These are phyloP conservation scores for Empis livida DNA, from an alignment of 2,888 invertebrate genomes.

Conservation along the genomic window DNA sequence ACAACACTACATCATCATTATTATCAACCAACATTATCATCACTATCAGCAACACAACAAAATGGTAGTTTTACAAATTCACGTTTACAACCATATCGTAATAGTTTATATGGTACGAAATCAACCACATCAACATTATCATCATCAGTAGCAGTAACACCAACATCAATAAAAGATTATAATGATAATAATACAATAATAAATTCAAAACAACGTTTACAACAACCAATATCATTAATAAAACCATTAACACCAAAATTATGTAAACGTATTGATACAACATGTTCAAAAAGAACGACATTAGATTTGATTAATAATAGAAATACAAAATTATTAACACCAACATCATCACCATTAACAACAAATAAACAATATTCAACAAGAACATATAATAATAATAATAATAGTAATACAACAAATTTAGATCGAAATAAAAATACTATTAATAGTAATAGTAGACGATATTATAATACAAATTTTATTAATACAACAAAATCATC, in stretches of 20 bases:
- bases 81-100: slow-evolving; percentile 30
- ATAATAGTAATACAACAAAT: not conserved
- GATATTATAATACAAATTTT: not conserved
- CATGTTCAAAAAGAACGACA: slow-evolving; percentile 19
- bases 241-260: slow-evolving; percentile 34
- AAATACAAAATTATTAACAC: slow-evolving; percentile 8
- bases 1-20: slow-evolving; percentile 9
- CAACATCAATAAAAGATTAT: slow-evolving; percentile 4
- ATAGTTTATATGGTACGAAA: slow-evolving; percentile 28
- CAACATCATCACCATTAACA: slow-evolving; percentile 12
- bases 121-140: not conserved
- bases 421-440: not conserved
- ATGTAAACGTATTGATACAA: slow-evolving; percentile 31
- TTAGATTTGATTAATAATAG: slow-evolving; percentile 14
- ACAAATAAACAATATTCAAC: slow-evolving; percentile 17
- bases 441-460: not conserved
- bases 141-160: not conserved
- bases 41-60: slow-evolving; percentile 13
- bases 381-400: not conserved
- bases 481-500: slow-evolving; percentile 17
- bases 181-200: not conserved
- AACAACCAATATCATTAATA: slow-evolving; percentile 12
- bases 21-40: slow-evolving; percentile 8
- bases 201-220: not conserved
- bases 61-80: slow-evolving; percentile 14